A percentile compares a stretch with the other conserved stretches of the same genome.
phyloP scores from a whole-genome alignment of 2,113 vertebrate genomes.

The Panthera tigris region DNA sequence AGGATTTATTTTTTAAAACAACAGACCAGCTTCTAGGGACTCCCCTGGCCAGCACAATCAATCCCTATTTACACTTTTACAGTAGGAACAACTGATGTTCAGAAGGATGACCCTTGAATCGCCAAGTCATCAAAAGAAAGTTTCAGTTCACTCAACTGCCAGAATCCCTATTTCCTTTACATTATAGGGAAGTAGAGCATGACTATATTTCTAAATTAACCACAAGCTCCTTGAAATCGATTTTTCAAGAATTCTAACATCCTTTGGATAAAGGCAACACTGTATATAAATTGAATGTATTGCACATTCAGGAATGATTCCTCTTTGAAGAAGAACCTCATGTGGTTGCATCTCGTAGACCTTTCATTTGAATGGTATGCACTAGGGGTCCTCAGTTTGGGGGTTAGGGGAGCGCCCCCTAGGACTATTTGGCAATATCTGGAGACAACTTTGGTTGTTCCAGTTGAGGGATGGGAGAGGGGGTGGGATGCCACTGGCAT shows the following conservation, averaged over 20 bases:
- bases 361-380: not conserved
- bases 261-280: not conserved
- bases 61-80: not conserved
- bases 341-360: not conserved
- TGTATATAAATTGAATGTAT: not conserved
- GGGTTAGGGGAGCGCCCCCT: fast-evolving
- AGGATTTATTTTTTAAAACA: constrained; percentile 23
- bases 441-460: not conserved
- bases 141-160: not conserved
- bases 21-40: not conserved
- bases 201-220: constrained; percentile 33
- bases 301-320: not conserved
- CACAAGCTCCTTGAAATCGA: constrained; percentile 13
- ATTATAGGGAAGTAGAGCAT: constrained; percentile 31
- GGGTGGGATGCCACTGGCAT: not conserved
- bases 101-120: not conserved
- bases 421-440: not conserved
- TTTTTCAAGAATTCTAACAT: constrained; percentile 56
- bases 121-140: not conserved
- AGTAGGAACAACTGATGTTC: not conserved
- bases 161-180: constrained; percentile 46
- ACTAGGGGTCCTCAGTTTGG: not conserved
- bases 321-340: not conserved
- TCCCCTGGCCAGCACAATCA: not conserved
- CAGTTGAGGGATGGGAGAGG: not conserved